phyloP scores from a whole-genome alignment of 2,113 vertebrate genomes.

The rat (Rattus norvegicus) region GRCr8 NC_086019.1:103836001-103836500 shows the following conservation, averaged over 20 bases:
- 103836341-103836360: not conserved
- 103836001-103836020: slow-evolving; percentile 63
- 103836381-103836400: not conserved
- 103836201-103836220: not conserved
- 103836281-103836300: fast-evolving
- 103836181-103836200: not conserved
- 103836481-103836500: fast-evolving
- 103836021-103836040: not conserved
- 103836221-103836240: not conserved
- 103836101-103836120: not conserved
- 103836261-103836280: not conserved
- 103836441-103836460: not conserved
- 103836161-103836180: not conserved
- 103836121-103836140: not conserved
- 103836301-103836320: too few species aligned
- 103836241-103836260: not conserved
- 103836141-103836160: not conserved
- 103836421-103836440: too few species aligned
- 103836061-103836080: not conserved
- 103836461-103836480: fast-evolving
- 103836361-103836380: not conserved
- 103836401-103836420: not conserved
- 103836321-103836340: not conserved
- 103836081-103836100: not conserved
- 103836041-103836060: fast-evolving